A percentile compares a stretch with the other conserved stretches of the same genome.
phyloP scores from a whole-genome alignment of 2,113 vertebrate species.

The Anser brachyrhynchus region DNA sequence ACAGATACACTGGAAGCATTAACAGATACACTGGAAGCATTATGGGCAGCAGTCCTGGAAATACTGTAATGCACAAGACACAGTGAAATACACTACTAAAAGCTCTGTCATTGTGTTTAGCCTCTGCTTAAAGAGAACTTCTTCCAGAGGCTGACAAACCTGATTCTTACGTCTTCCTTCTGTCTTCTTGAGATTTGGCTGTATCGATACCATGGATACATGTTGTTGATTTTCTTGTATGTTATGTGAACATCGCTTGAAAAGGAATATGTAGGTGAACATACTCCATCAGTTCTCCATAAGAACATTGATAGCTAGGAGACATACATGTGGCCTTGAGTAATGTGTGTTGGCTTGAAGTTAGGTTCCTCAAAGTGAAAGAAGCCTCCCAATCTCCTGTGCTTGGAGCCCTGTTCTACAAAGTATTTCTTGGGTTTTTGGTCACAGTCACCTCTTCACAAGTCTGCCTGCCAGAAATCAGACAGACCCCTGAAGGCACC shows the following conservation, averaged over 20 bases:
- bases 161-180: background rate
- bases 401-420: accelerated
- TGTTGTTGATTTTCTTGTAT: background rate
- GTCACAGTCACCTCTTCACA: background rate
- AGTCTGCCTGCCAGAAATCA: conserved; percentile 28
- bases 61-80: background rate
- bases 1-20: background rate
- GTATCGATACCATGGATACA: background rate
- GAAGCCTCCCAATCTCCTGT: background rate
- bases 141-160: background rate
- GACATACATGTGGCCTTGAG: background rate
- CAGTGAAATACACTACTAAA: background rate
- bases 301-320: background rate
- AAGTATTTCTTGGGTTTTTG: background rate
- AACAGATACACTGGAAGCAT: background rate
- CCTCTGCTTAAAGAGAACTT: background rate
- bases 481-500: background rate
- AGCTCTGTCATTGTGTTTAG: background rate
- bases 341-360: background rate
- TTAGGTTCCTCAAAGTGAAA: background rate
- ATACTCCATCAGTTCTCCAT: background rate
- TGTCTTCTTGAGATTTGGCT: background rate
- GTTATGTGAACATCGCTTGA: background rate
- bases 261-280: background rate
- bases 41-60: background rate